Base-by-base conservation (phyloP, 1,140 invertebrate genomes). In the Leptestheria dahalacensis region DNA sequence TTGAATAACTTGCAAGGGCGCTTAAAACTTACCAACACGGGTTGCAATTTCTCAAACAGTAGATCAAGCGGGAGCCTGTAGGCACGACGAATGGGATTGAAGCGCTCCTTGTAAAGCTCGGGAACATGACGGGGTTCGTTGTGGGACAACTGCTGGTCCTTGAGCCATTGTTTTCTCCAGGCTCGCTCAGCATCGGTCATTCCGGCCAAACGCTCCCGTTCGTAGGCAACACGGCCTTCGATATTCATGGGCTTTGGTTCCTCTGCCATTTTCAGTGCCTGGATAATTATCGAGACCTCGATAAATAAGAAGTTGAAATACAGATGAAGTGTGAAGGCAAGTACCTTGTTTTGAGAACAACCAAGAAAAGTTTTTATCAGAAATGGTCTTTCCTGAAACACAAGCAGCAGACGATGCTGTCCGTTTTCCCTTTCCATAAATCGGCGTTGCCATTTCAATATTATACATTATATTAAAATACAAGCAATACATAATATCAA, bases 101-200 rank as follows among this genome's bases (percentile, higher is more conserved):
- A 78, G 33, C 79, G 74, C 69, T 83, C 77, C 65, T 73, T 75
- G 66, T 83, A 82, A 56, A 82, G 79, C 66, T 82, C 76, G 11
- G 82, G 78, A 0, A 83, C 77, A 61, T 76, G 66, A 29, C 78
- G 68, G 0, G 88, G 86, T 67, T 91, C 88, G 55, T 83, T 79
- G 15, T 78, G 75, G 51, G 79, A 71, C 33, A 93, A 73, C 63
- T 80, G 67, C 75, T 90, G 87, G 74, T 90, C 88, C 69, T 89
- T 81, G 1, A 91, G 64, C 81, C 82, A 93, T 68, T 90, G 79
- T 64, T 81, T 82, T 60, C 89, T 78, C 80, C 83, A 91, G 49
- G 79, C 79, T 64, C 88, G 77, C 74, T 91, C 88, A n/a, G 80
- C 82, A 68, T 83, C 74, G 4, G 81, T 82, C 87, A 91, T 92